Base-by-base conservation (phyloP, 2,888 invertebrate genomes). In the Poecilobothrus nobilitatus region DNA sequence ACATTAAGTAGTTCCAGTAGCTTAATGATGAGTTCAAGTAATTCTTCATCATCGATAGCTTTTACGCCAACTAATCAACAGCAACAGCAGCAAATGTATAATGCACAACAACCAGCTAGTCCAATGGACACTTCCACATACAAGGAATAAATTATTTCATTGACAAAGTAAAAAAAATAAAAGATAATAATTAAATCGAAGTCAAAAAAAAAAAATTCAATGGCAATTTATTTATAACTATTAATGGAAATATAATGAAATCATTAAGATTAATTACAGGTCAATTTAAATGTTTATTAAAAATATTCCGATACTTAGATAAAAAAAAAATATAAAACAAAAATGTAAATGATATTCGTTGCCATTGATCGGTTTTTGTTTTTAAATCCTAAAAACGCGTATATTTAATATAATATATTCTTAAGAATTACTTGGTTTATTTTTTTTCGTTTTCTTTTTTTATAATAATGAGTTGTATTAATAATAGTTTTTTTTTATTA, bases 81-180 rank as follows among this genome's bases (percentile, higher is more conserved):
- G 74, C 76, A 70, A 79, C 68, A 34, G 53, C 67, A 22, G 65
- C 63, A 68, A 61, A 37, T 65, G 33, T 81, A 84, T 71, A 79
- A 83, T 67, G 63, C 63, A 22, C 63, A 63, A 71, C 89, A 86
- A 81, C 88, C 88, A 71, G 87, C 89, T 79, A 89, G 89, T 84
- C 89, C 90, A 67, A 90, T 89, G 89, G 90, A 90, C 82, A 89
- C 89, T 68, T 88, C 89, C 71, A 78, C 82, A 71, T 85, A 84
- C 74, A 86, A 86, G 79, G 87, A 87, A 77, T 87, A 86, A 27
- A 76, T 68, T 70, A 71, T 71, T 72, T 70, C 68, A 69, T 69
- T 71, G 37, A 67, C 70, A 20, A 62, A 61, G 63, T 63, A 65
- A 68, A 68, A 65, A 53, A 53, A n/a, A 15, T 18, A 2, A n/a